Percentiles rank a stretch among this genome's conserved stretches.
These are phyloP conservation scores for Polymixis flavicincta DNA, from an alignment of 2,888 invertebrate species.

Conservation along the genomic window DNA sequence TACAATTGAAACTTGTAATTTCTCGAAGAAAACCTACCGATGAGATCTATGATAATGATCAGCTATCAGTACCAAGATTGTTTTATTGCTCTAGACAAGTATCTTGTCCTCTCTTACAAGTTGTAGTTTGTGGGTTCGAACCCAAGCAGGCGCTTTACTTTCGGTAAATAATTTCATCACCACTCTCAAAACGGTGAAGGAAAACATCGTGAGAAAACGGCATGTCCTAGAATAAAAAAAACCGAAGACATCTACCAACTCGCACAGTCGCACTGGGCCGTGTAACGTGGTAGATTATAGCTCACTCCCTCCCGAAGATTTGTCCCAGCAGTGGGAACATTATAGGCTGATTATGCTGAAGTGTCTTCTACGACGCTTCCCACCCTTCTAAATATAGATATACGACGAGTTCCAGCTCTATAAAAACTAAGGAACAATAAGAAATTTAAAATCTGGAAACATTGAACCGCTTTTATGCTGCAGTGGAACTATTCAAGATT, in stretches of 20 bases:
- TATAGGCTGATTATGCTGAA: too few relatives aligned
- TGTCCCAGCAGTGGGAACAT: too few relatives aligned
- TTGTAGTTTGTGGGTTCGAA: too few relatives aligned
- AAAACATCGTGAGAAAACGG: too few relatives aligned
- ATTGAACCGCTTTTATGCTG: neutral
- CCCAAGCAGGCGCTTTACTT: too few relatives aligned
- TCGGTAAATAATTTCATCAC: too few relatives aligned
- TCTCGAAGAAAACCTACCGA: neutral
- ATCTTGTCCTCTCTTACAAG: neutral
- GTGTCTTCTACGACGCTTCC: neutral
- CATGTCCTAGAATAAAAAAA: too few relatives aligned
- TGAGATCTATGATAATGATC: neutral
- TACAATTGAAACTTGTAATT: neutral
- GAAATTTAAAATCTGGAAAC: neutral
- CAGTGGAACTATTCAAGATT: constrained; percentile 16
- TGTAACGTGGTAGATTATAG: too few relatives aligned
- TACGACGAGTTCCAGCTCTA: neutral
- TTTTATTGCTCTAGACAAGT: neutral
- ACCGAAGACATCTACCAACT: too few relatives aligned
- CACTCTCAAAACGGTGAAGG: too few relatives aligned
- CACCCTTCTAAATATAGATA: neutral
- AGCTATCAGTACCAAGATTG: neutral
- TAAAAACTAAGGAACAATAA: neutral
- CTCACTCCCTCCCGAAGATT: too few relatives aligned
- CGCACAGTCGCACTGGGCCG: too few relatives aligned